Evolutionary conservation across 2,888 invertebrate species (phyloP).

Genomic region (Mythimna lalbum): DNA sequence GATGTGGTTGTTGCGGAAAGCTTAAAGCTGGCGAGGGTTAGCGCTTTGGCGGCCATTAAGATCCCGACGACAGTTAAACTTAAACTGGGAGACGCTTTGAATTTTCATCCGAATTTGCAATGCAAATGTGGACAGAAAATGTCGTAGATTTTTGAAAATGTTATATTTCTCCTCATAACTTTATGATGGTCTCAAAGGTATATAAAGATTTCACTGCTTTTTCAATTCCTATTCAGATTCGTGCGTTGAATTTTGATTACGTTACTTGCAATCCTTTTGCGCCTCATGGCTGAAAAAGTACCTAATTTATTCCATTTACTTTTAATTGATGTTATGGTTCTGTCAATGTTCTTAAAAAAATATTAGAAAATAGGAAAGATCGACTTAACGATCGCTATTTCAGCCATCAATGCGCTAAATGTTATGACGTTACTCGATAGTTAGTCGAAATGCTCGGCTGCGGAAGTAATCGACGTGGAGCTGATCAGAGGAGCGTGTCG

Average conservation of each 20-base stretch:
- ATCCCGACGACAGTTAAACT: constrained; percentile 75
- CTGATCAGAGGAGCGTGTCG: constrained; percentile 73
- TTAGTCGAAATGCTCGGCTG: constrained; percentile 31
- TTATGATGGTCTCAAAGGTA: constrained; percentile 36
- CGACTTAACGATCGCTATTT: neutral
- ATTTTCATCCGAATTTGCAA: constrained; percentile 77
- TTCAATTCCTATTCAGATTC: constrained; percentile 39
- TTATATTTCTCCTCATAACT: constrained; percentile 52
- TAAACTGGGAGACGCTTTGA: constrained; percentile 74
- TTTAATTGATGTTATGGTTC: neutral
- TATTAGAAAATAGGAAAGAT: neutral
- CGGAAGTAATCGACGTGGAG: constrained; percentile 71
- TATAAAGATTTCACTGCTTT: constrained; percentile 38
- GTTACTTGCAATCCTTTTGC: constrained; percentile 6
- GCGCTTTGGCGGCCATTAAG: constrained; percentile 77
- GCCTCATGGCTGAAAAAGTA: neutral
- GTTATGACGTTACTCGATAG: constrained; percentile 17
- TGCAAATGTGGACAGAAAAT: constrained; percentile 72
- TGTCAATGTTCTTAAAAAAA: neutral
- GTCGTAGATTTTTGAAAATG: constrained; percentile 68
- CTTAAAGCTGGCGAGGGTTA: constrained; percentile 78
- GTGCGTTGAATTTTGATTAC: constrained; percentile 33
- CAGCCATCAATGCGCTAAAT: constrained; percentile 15
- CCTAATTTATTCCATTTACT: neutral
- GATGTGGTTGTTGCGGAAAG: constrained; percentile 78